Evolutionary conservation across 2,113 vertebrate species (phyloP), one percentile per base, ranked within the genome.

Genomic region (Camelus dromedarius): DNA sequence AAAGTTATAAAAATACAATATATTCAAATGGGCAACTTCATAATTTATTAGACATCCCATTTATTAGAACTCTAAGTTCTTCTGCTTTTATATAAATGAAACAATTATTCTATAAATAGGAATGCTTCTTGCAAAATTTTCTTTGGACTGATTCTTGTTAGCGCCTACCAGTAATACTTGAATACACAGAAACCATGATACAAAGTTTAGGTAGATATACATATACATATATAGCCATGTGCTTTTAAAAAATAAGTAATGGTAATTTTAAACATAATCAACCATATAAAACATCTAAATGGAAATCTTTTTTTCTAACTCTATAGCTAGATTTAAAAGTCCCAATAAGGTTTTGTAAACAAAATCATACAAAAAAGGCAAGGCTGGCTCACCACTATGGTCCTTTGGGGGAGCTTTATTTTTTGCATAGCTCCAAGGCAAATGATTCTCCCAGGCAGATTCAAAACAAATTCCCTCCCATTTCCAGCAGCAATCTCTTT

Each of bases 61-160:
- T 96, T 91, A 89, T 89, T 85, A 95, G 97, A 96, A 97, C 67
- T 95, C 22, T 97, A 98, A 97, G 95, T 98, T 97, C 95, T 97
- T 98, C 91, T 93, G 50, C 87, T 94, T 98, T 98, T 96, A 97
- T 97, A 96, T 96, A 98, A 96, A 95, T 16, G 98, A 98, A 93
- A 98, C 77, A 98, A 97, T 98, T 98, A 98, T 80, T 93, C 67
- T 97, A 98, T 98, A 98, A 98, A 93, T 89, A 97, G 97, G 97
- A 98, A 92, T 96, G 90, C 22, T 96, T 96, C 32, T 95, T 98
- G 98, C 96, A 97, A 97, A 97, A 92, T 91, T 97, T 96, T 97
- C 98, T 97, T 98, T 98, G 98, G 98, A 98, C 88, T 98, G 73
- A 94, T 89, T 93, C 86, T 93, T 82, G 22, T 79, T 98, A 96